Evolutionary conservation across 2,113 vertebrate genomes (phyloP).

Genomic region (Heterochromis multidens): DNA sequence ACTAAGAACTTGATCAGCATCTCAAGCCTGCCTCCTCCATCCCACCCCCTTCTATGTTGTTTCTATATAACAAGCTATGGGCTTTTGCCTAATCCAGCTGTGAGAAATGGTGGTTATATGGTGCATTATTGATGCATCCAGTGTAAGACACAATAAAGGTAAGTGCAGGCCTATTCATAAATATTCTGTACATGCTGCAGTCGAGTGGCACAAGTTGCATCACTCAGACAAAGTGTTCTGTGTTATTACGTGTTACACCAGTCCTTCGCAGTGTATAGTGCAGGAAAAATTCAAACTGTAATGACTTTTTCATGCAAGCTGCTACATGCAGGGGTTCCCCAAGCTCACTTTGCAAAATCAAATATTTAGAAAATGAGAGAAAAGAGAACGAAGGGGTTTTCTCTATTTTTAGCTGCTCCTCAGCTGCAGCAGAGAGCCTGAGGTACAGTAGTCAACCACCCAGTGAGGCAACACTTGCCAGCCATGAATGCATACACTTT

Average conservation of each 20-base stretch:
- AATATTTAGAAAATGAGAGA: slow-evolving; percentile 53
- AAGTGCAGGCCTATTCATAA: neutral
- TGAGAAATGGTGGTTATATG: neutral
- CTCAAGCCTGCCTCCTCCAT: neutral
- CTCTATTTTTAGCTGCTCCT: slow-evolving; percentile 46
- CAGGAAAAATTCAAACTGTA: neutral
- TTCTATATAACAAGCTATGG: neutral
- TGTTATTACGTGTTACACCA: neutral
- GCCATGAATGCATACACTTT: neutral
- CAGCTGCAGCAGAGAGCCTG: slow-evolving; percentile 5
- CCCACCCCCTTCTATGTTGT: neutral
- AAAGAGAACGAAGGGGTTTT: slow-evolving; percentile 4
- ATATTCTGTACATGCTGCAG: neutral
- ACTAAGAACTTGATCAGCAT: slow-evolving; percentile 9
- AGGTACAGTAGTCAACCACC: neutral
- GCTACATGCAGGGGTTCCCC: slow-evolving; percentile 35
- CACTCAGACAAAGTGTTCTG: neutral
- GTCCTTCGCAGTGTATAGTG: neutral
- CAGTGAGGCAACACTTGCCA: neutral
- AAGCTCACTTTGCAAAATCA: slow-evolving; percentile 39
- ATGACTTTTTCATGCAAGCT: slow-evolving; percentile 45
- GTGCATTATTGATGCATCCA: neutral
- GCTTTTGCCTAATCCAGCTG: neutral
- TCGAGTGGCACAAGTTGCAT: neutral
- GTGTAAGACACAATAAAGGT: neutral